Base-by-base conservation (phyloP, 1,140 invertebrate species). In the Cyclargus thomasi region DNA sequence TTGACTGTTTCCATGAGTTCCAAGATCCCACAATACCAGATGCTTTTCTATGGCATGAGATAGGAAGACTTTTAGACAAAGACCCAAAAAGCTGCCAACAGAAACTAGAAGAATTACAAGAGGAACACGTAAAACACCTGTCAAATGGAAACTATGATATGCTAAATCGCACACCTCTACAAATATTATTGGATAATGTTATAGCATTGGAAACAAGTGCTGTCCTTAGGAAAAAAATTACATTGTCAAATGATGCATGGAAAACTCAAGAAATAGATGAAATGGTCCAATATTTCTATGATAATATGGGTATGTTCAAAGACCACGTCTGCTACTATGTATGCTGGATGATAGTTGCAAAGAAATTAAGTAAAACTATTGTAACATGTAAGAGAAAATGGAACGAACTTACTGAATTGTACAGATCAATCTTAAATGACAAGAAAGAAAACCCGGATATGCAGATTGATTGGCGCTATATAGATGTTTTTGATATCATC, bases 401-500 rank as follows among this genome's bases (percentile, higher is more conserved):
- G 86, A 73, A 83, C 6, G 80, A 81, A 16, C 69, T 90, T 0
- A 76, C 75, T 0, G 23, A 57, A 10, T 63, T 90, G 5, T 90
- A 90, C 64, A 82, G 79, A 66, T 75, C 67, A 39, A 83, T 86
- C 36, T 75, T 90, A 36, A 72, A 83, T 62, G 85, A 90, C 66
- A 90, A 90, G 65, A 87, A 85, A 69, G 87, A 90, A 64, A 76
- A 90, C 74, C 77, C 86, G 5, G 85, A 88, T 63, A 80, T 86
- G 79, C 80, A 83, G 68, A 85, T 90, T 21, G 80, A 86, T 74
- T 88, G 88, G 88, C 74, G 79, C 39, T 90, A 88, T 62, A 90
- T 90, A 62, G 85, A 88, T 36, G 53, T 86, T 64, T 90, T 90
- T 80, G 87, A 90, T 68, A 81, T 79, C 53, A 86, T 88, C 72